These are phyloP conservation scores for Zele albiditarsus DNA, from an alignment of 2,888 invertebrate species.

Conservation along the genomic window DNA sequence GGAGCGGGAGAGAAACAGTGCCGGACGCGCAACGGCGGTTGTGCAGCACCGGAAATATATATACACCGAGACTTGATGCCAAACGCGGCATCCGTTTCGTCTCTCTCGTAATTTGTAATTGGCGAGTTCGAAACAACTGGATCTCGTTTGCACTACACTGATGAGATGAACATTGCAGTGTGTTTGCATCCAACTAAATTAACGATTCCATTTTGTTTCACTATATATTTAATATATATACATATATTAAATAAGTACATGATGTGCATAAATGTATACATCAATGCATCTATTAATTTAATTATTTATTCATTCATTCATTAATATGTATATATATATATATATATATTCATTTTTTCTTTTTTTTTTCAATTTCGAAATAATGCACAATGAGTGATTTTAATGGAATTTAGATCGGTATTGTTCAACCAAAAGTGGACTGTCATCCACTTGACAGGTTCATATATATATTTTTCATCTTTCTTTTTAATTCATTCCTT, in stretches of 20 bases:
- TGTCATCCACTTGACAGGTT: neutral
- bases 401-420: too few species aligned
- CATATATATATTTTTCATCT: neutral
- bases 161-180: slow-evolving; percentile 26
- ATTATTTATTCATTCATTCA: too few species aligned
- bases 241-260: neutral
- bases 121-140: slow-evolving; percentile 34
- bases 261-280: too few species aligned
- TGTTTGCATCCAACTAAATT: slow-evolving; percentile 8
- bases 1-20: neutral
- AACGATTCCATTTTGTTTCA: slow-evolving; percentile 3
- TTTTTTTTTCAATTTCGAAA: too few species aligned
- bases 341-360: too few species aligned
- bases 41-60: slow-evolving; percentile 15
- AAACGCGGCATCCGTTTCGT: slow-evolving; percentile 26
- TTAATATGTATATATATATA: too few species aligned
- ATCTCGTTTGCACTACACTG: slow-evolving; percentile 32
- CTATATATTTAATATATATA: neutral
- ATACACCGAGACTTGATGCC: slow-evolving; percentile 19
- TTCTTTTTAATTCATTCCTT: neutral
- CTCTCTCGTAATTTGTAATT: slow-evolving; percentile 35
- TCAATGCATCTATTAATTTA: too few species aligned
- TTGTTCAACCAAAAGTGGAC: neutral
- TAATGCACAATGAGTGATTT: too few species aligned
- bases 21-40: slow-evolving; percentile 31